Base-by-base conservation (phyloP, 2,888 invertebrate genomes). In the Pediacus dermestoides region DNA sequence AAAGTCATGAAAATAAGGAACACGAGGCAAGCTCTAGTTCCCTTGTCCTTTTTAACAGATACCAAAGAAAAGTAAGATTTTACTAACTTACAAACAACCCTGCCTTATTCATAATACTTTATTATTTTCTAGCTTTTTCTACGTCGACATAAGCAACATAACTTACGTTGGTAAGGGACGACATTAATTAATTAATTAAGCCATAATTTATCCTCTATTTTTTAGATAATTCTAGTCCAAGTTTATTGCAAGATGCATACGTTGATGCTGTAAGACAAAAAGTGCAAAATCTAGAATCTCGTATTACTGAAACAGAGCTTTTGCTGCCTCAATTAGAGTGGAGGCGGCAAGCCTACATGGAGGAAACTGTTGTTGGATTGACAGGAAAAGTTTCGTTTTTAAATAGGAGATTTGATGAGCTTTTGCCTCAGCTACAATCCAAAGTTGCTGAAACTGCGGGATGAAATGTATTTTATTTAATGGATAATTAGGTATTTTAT, bases 221-320 rank as follows among this genome's bases (percentile, higher is more conserved):
- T 52, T 2, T 30, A 60, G 59, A 47, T 42, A 54, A 53, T 48
- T 56, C 55, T 7, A 54, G 51, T 25, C 52, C 55, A 6, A 61
- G 57, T 43, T 37, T 59, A 12, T 49, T 72, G 27, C 70, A 71
- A 52, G 70, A 71, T 46, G 70, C 69, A 2, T 73, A 73, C 44
- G 61, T 73, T 14, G 71, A 73, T 49, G 70, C 72, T 15, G 66
- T 73, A n/a, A 63, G 66, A 45, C 64, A 68, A 32, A 73, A 72
- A 53, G 60, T 74, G 16, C 55, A 62, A 41, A 63, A 61, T 43
- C 61, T 74, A 49, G 72, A 74, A 53, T 66, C 67, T 16, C 60
- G 74, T 21, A 64, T 73, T 50, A 57, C 63, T 23, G 61, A 63
- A 45, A 60, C 64, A 2, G 74, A 73, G 57, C 55, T 61, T 13